phyloP scores from a whole-genome alignment of 2,888 invertebrate genomes.

The Acleris literana region DNA sequence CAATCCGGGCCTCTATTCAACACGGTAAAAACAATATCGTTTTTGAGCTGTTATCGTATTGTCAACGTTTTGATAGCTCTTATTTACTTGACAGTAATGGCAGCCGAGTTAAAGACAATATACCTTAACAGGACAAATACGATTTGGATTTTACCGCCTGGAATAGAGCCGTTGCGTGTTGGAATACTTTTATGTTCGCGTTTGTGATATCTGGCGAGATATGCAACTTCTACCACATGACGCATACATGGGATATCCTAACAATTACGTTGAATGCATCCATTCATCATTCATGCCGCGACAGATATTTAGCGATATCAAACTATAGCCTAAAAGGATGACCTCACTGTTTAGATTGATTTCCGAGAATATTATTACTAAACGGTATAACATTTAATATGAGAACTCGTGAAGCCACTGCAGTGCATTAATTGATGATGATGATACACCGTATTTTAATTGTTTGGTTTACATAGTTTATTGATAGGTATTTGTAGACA shows the following conservation, averaged over 20 bases:
- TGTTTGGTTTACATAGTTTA: too few relatives aligned
- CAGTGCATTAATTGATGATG: too few relatives aligned
- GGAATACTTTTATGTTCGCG: background rate
- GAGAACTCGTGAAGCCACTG: background rate
- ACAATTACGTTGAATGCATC: conserved; percentile 20
- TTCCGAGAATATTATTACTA: conserved; percentile 53
- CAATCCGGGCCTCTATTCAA: too few relatives aligned
- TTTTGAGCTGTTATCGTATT: too few relatives aligned
- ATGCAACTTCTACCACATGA: conserved; percentile 17
- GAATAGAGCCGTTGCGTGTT: background rate
- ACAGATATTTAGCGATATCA: conserved; percentile 52
- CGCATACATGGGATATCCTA: conserved; percentile 15
- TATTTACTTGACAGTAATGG: background rate
- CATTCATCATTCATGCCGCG: conserved; percentile 42
- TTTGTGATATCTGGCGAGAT: conserved; percentile 1
- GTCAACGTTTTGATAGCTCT: background rate
- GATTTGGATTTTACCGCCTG: too few relatives aligned
- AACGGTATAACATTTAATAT: conserved; percentile 1
- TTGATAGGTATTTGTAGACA: too few relatives aligned
- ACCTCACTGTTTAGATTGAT: conserved; percentile 53
- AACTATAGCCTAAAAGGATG: conserved; percentile 48
- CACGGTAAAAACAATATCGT: too few relatives aligned
- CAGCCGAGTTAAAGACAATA: too few relatives aligned
- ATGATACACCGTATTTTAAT: too few relatives aligned
- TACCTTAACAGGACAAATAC: too few relatives aligned